phyloP scores from a whole-genome alignment of 2,888 invertebrate species.

The Epinotia demarniana region DNA sequence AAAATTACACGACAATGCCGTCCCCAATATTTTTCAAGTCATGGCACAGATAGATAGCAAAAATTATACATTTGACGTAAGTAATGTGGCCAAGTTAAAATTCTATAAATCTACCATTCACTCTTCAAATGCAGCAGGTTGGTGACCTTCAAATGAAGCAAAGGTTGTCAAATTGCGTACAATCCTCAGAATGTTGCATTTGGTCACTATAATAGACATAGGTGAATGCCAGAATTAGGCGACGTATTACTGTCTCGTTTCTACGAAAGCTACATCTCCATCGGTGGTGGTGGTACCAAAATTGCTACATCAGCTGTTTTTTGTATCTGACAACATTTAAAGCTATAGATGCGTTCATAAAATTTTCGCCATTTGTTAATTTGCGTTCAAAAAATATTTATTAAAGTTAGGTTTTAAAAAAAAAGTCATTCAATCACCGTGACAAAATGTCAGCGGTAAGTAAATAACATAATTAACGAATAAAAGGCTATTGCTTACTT shows the following conservation, averaged over 20 bases:
- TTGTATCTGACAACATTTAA: conserved; percentile 1
- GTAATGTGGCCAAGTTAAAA: conserved; percentile 4
- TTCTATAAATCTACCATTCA: conserved; percentile 1
- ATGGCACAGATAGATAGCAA: conserved; percentile 34
- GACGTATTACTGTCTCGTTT: background rate
- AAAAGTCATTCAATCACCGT: background rate
- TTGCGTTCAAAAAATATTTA: conserved; percentile 1
- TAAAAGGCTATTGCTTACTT: background rate
- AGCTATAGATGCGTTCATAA: background rate
- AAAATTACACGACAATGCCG: conserved; percentile 42
- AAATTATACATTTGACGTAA: conserved; percentile 13
- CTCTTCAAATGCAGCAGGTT: background rate
- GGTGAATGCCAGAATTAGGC: background rate
- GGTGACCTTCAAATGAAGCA: background rate
- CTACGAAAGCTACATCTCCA: background rate
- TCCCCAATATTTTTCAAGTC: conserved; percentile 55
- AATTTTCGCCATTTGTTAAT: background rate
- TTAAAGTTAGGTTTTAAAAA: background rate
- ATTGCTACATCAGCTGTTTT: background rate
- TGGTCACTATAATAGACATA: background rate
- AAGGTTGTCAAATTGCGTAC: no score
- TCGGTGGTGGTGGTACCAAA: background rate
- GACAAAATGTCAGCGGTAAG: conserved; percentile 7
- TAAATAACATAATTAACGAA: background rate
- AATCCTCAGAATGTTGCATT: background rate